Evolutionary conservation across 1,140 invertebrate genomes (phyloP), one percentile per base, ranked within the genome.

Genomic region (Brachionus calyciflorus): DNA sequence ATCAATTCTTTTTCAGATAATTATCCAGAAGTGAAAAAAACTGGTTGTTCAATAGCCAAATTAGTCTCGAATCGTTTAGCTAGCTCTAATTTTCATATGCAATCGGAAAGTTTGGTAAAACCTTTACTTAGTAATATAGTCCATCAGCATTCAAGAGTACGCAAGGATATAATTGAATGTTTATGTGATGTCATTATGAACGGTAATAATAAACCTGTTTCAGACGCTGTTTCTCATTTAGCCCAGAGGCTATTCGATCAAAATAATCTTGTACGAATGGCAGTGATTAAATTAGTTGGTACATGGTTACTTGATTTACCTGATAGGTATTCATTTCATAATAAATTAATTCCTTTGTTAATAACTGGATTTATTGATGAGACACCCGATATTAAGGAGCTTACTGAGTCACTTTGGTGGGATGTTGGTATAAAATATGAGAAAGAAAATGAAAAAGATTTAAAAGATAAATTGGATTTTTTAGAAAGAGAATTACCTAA

Each of bases 131-230:
- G 83, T 26, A 89, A 90, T 81, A 88, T 93, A 78, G 85, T 87
- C 53, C 92, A 94, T 83, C 91, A 93, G 80, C 91, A 93, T 83
- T 91, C 89, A 55, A 89, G 88, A 85, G 89, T 93, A 48, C 85
- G 93, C 78, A 87, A 90, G 4, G 86, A 89, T 41, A 89, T 90
- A 21, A 85, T 94, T 26, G 87, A 88, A 82, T 89, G 91, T 40
- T 88, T 94, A 70, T 90, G 89, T 87, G 85, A 82, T 84, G 83
- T 89, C 76, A 82, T 90, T 78, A 83, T 86, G 76, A 83, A 87
- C 85, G 86, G 90, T 78, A 85, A 88, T 81, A 87, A 86, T 78
- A 90, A 89, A 81, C 85, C 83, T 28, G 84, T 91, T 53, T 87
- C 89, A 78, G 85, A 88, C 77, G 86, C 89, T 2, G 81, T 88